A percentile compares a stretch with the other conserved stretches of the same genome.
Evolutionary conservation across 2,888 invertebrate species (phyloP).

Genomic region (Molanna angustata): DNA sequence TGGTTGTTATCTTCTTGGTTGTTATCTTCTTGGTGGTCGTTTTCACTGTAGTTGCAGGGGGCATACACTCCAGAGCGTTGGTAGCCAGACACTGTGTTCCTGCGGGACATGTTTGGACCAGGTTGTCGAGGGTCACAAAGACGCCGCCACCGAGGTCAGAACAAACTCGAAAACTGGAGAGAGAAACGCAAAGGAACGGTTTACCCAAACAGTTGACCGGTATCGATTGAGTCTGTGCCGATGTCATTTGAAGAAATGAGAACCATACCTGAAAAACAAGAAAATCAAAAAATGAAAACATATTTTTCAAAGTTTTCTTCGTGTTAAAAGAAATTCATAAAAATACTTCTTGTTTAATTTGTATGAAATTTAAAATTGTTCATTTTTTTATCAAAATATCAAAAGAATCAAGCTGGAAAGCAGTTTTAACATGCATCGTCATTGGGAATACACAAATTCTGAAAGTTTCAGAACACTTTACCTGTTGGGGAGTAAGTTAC

Average conservation of each 20-base stretch:
- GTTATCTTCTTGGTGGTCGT: not conserved
- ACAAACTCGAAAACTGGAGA: slow-evolving; percentile 53
- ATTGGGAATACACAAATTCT: too few relatives aligned
- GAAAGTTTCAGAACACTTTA: too few relatives aligned
- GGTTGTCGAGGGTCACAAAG: slow-evolving; percentile 46
- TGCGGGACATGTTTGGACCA: slow-evolving; percentile 44
- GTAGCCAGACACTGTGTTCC: slow-evolving; percentile 42
- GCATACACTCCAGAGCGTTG: slow-evolving; percentile 47
- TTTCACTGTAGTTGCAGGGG: not conserved
- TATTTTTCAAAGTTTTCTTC: too few relatives aligned
- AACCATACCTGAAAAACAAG: not conserved
- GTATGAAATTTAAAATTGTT: too few relatives aligned
- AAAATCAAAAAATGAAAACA: too few relatives aligned
- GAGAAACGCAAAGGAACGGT: slow-evolving; percentile 49
- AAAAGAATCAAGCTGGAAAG: too few relatives aligned
- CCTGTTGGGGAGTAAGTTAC: too few relatives aligned
- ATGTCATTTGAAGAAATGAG: not conserved
- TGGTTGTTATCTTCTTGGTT: too few relatives aligned
- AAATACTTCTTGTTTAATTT: too few relatives aligned
- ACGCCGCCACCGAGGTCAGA: slow-evolving; percentile 48
- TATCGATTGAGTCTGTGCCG: not conserved
- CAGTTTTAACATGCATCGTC: too few relatives aligned
- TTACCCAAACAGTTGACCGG: slow-evolving; percentile 44
- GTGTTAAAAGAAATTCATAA: too few relatives aligned
- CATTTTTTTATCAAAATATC: too few relatives aligned